phyloP scores from a whole-genome alignment of 2,888 invertebrate species.

The Lasioglossum morio region DNA sequence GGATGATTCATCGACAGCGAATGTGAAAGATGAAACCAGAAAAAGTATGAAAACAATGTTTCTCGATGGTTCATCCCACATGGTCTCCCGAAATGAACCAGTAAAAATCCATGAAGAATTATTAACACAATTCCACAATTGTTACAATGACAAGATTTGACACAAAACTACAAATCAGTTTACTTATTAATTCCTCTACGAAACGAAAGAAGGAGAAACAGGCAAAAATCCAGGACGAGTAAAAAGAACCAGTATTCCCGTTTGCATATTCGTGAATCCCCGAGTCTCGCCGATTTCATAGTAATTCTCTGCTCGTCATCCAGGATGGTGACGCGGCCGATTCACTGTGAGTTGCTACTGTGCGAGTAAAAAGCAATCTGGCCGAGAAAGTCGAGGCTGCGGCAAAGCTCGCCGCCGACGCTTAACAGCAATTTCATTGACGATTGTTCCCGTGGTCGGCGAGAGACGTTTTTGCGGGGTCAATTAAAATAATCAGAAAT shows the following conservation, averaged over 20 bases:
- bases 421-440: conserved; percentile 68
- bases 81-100: not conserved
- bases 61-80: not conserved
- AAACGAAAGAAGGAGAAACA: not conserved
- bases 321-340: conserved; percentile 41
- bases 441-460: conserved; percentile 39
- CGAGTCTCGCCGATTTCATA: not conserved
- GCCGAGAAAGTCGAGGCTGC: conserved; percentile 51
- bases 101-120: not conserved
- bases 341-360: conserved; percentile 22
- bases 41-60: not conserved
- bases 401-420: conserved; percentile 34
- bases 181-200: not conserved
- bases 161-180: not conserved
- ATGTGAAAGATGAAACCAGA: not conserved
- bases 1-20: not conserved
- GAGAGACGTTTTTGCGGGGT: conserved; percentile 30
- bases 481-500: conserved; percentile 61
- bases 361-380: conserved; percentile 38
- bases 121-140: not conserved
- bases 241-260: not conserved
- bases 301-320: conserved; percentile 37
- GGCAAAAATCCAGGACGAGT: not conserved
- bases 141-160: not conserved
- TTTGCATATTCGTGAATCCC: conserved; percentile 43